phyloP scores from a whole-genome alignment of 2,113 vertebrate species.

The Ailuropoda melanoleuca region DNA sequence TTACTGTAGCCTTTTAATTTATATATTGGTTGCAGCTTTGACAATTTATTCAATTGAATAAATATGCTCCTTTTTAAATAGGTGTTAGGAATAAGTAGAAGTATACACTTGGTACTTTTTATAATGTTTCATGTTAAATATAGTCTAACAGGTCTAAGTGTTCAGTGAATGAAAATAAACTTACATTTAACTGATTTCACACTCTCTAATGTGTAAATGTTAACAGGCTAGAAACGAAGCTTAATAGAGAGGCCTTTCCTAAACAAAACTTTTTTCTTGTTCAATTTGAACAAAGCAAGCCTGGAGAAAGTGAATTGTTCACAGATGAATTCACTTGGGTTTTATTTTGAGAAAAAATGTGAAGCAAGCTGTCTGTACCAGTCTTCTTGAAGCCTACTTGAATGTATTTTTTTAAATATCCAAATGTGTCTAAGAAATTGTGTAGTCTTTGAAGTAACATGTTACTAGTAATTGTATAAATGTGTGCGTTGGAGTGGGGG shows the following conservation, averaged over 20 bases:
- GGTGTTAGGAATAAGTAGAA: slow-evolving; percentile 81
- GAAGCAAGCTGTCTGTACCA: not conserved
- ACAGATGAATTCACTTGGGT: slow-evolving; percentile 27
- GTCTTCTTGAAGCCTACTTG: not conserved
- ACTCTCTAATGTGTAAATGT: not conserved
- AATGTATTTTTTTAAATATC: slow-evolving; percentile 23
- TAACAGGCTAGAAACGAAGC: not conserved
- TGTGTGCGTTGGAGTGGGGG: not conserved
- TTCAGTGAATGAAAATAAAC: slow-evolving; percentile 65
- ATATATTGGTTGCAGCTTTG: slow-evolving; percentile 76
- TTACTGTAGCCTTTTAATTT: slow-evolving; percentile 77
- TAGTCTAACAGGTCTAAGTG: slow-evolving; percentile 71
- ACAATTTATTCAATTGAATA: slow-evolving; percentile 81
- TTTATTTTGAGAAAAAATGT: not conserved
- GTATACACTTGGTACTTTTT: slow-evolving; percentile 76
- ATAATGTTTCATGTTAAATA: slow-evolving; percentile 72
- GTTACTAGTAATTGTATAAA: slow-evolving; percentile 24
- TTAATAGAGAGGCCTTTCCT: not conserved
- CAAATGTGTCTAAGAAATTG: not conserved
- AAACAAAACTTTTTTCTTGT: not conserved
- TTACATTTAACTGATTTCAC: not conserved
- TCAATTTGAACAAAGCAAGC: not conserved
- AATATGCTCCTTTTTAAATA: slow-evolving; percentile 79
- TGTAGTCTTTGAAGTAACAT: not conserved
- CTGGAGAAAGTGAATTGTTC: slow-evolving; percentile 10